Percentiles rank a stretch among this genome's conserved stretches.
Evolutionary conservation across 2,113 vertebrate genomes (phyloP).

Genomic region (Ceuthmochares aereus): DNA sequence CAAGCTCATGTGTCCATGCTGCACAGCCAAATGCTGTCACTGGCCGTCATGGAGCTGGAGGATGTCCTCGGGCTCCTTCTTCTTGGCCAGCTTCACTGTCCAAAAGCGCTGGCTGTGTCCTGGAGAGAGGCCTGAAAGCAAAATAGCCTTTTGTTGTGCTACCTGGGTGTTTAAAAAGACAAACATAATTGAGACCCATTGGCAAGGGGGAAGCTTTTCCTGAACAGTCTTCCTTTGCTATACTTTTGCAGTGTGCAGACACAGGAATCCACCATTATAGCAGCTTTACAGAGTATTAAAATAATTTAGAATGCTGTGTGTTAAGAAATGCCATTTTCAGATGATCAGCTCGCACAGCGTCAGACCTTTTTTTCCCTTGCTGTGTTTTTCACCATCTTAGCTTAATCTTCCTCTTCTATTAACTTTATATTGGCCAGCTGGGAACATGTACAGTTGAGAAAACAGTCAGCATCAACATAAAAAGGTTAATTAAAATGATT

Average conservation of each 20-base stretch:
- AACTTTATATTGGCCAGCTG: conserved; percentile 63
- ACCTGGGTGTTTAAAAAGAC: not conserved
- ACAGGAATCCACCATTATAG: not conserved
- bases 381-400: conserved; percentile 10
- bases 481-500: conserved; percentile 74
- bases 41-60: not conserved
- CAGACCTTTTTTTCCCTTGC: conserved; percentile 14
- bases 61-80: not conserved
- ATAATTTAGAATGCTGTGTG: not conserved
- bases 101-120: not conserved
- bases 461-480: conserved; percentile 65
- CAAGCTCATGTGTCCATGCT: not conserved
- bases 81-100: accelerated
- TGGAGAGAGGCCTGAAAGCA: not conserved
- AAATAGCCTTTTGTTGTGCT: not conserved
- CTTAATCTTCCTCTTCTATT: conserved; percentile 56
- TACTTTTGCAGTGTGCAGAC: not conserved
- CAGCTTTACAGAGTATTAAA: conserved; percentile 31
- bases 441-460: conserved; percentile 44
- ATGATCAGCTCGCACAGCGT: not conserved
- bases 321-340: conserved; percentile 46
- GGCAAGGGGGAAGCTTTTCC: not conserved
- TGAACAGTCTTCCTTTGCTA: not conserved
- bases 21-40: not conserved
- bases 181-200: not conserved